Evolutionary conservation across 2,113 vertebrate genomes (phyloP).

Genomic region (Oenanthe oenanthe): DNA sequence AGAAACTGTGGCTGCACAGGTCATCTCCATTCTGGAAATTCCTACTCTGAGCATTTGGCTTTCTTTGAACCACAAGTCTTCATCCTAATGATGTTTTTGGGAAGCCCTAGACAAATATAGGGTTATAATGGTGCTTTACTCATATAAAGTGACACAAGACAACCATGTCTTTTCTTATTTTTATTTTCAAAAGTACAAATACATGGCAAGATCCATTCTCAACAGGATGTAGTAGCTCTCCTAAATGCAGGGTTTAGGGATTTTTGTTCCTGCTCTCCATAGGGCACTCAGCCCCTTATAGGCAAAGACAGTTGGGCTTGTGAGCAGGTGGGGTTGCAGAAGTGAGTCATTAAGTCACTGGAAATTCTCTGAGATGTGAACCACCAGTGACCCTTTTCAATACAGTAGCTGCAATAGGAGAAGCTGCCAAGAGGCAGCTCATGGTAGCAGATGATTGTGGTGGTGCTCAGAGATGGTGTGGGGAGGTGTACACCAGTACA

Average conservation of each 20-base stretch:
- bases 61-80: not conserved
- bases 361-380: not conserved
- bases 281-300: not conserved
- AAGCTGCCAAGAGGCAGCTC: not conserved
- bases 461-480: not conserved
- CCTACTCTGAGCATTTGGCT: not conserved
- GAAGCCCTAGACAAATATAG: not conserved
- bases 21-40: not conserved
- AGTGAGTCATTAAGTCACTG: not conserved
- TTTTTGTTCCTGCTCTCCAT: not conserved
- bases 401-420: rapidly evolving
- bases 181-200: not conserved
- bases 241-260: not conserved
- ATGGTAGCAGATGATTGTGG: not conserved
- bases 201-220: rapidly evolving
- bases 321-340: not conserved
- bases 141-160: not conserved
- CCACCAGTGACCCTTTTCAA: not conserved
- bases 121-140: not conserved
- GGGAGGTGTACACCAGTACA: not conserved
- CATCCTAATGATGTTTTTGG: not conserved
- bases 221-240: not conserved
- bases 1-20: not conserved
- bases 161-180: not conserved
- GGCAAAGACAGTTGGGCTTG: not conserved